These are phyloP conservation scores for Siderastrea radians DNA, from an alignment of 92 coral and sea anemone genomes.

Conservation along the genomic window DNA sequence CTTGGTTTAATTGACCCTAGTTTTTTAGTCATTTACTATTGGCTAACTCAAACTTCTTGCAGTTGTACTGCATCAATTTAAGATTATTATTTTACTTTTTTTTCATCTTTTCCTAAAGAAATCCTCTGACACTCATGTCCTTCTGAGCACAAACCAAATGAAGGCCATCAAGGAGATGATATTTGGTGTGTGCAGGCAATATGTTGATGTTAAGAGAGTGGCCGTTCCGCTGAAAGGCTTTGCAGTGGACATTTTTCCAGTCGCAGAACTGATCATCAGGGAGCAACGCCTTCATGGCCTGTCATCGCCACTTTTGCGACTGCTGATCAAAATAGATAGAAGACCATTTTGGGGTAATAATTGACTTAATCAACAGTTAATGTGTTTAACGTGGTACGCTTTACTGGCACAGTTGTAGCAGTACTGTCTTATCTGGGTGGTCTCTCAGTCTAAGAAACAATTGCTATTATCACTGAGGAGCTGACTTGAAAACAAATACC, in stretches of 20 bases:
- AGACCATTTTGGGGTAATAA: too few species aligned
- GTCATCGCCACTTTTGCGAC: not conserved
- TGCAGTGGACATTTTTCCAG: not conserved
- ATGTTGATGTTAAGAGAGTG: conserved; percentile 19
- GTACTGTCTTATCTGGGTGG: too few species aligned
- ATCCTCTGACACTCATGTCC: conserved; percentile 25
- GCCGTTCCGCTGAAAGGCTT: conserved; percentile 10
- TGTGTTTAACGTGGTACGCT: too few species aligned
- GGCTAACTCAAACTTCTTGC: too few species aligned
- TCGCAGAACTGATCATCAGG: not conserved
- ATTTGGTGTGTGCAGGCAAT: conserved; percentile 6
- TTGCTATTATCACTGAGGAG: too few species aligned
- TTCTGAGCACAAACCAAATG: conserved; percentile 23
- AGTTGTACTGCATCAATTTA: too few species aligned
- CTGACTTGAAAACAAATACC: too few species aligned
- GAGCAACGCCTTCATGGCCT: conserved; percentile 11
- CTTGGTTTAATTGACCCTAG: too few species aligned
- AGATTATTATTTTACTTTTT: not conserved
- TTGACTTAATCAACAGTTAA: too few species aligned
- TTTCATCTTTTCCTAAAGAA: conserved; percentile 17
- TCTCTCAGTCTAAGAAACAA: too few species aligned
- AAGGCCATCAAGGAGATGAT: conserved; percentile 29
- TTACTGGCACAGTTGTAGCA: too few species aligned
- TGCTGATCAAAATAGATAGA: not conserved
- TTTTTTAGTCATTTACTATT: too few species aligned